Base-by-base conservation (phyloP, 2,797 vertebrate species). In the Pampus argenteus region DNA sequence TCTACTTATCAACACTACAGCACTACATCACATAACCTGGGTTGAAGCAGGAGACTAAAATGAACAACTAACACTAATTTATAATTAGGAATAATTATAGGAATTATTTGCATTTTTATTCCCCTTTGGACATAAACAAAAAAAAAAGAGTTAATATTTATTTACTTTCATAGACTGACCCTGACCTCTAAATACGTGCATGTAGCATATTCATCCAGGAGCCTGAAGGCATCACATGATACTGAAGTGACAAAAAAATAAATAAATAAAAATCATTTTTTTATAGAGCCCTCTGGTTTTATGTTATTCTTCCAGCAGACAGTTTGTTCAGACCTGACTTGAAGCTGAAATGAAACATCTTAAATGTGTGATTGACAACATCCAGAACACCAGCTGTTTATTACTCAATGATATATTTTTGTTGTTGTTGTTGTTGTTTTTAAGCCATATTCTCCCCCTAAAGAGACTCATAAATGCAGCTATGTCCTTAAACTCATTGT, bases 401-500 rank as follows among this genome's bases (percentile, higher is more conserved):
- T 58, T 67, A 31, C 57, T 59, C 34, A 23, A 60, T 62, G 26
- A 50, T 40, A 63, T 36, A 34, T 29, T 23, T 20, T 31, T 54
- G 40, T n/a, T 15, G 4, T 10, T 36, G 34, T 36, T 36, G 3
- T 36, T 36, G 34, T 10, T 44, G 17, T 26, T 51, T 55, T 49
- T 48, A 1, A 42, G n/a, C 65, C 7, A 67, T 22, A 11, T 68
- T 63, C 65, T 72, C 40, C 61, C 6, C 36, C n/a, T n/a, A 56
- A 22, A 80, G 60, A 83, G 57, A 56, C 61, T 45, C 29, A 40
- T 38, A 62, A 86, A 82, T 38, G 38, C 80, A 64, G 54, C 45
- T 9, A 14, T 58, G 74, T 85, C 79, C 78, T 79, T 68, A 83
- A 84, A 88, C 74, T 47, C 72, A 65, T 81, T 90, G 86, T 86